phyloP scores from a whole-genome alignment of 2,888 invertebrate genomes.

The Ptilodon capucinus region DNA sequence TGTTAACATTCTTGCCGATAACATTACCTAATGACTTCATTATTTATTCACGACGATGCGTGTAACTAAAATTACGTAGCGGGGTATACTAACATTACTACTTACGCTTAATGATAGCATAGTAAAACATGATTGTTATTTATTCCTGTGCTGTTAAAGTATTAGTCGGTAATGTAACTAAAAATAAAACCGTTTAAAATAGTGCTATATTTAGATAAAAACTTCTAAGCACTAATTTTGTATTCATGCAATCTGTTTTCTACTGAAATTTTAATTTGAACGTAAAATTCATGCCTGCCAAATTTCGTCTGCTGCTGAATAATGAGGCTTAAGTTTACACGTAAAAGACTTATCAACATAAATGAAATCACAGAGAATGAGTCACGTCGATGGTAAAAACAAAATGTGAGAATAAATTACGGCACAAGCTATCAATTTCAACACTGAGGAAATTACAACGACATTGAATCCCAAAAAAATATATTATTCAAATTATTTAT shows the following conservation, averaged over 20 bases:
- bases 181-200: too few species aligned
- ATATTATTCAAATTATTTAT: constrained; percentile 29
- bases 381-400: background rate
- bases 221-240: background rate
- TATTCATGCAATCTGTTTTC: background rate
- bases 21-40: constrained; percentile 10
- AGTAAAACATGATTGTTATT: background rate
- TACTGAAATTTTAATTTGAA: background rate
- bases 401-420: background rate
- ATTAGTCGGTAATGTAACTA: too few species aligned
- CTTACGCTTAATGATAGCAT: background rate
- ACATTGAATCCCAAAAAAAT: background rate
- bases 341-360: background rate
- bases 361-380: background rate
- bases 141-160: too few species aligned
- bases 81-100: background rate
- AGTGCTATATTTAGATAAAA: too few species aligned
- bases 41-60: constrained; percentile 18
- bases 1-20: constrained; percentile 9
- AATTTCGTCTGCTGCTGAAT: background rate
- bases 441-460: background rate
- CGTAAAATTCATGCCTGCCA: background rate
- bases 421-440: background rate
- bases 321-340: background rate
- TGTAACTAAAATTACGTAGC: too few species aligned